Percentiles rank a stretch among this genome's conserved stretches.
Conservation (phyloP, 1,140 invertebrate species). For the Trichonephila clavata region DNA sequence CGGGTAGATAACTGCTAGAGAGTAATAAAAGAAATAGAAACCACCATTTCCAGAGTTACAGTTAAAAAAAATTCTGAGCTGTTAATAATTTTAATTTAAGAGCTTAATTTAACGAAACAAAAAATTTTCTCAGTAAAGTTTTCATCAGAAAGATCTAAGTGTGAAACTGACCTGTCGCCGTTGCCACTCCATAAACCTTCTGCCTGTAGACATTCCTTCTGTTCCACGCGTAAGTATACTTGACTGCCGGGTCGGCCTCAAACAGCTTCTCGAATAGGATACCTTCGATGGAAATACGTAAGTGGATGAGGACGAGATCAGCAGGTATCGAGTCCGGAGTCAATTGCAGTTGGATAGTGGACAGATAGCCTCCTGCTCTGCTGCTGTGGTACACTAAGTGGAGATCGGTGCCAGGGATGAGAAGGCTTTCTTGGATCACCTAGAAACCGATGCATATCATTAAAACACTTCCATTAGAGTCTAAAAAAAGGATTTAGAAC, state of each 20-base stretch:
- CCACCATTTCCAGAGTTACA: too few species aligned
- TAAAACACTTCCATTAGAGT: too few species aligned
- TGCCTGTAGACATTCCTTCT: constrained; percentile 83
- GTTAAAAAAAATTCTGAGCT: too few species aligned
- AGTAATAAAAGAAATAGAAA: too few species aligned
- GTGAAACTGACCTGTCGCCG: constrained; percentile 83
- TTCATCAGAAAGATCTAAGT: too few species aligned
- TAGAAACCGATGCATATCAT: constrained; percentile 81
- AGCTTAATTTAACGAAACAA: too few species aligned
- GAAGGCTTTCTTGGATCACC: constrained; percentile 96
- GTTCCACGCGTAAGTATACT: constrained; percentile 83
- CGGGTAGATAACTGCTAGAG: too few species aligned
- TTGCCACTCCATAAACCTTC: constrained; percentile 90
- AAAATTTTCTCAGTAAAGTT: too few species aligned
- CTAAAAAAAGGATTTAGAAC: too few species aligned
- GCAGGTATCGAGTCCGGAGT: constrained; percentile 80
- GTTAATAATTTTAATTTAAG: too few species aligned
- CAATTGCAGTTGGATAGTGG: constrained; percentile 82
- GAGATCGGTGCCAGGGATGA: constrained; percentile 89
- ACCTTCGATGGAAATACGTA: constrained; percentile 82
- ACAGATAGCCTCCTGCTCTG: constrained; percentile 81
- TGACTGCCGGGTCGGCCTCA: constrained; percentile 82
- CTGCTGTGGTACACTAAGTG: constrained; percentile 82
- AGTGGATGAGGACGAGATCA: constrained; percentile 79
- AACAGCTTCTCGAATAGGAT: constrained; percentile 81